Percentiles rank a stretch among this genome's conserved stretches.
phyloP scores from a whole-genome alignment of 2,888 invertebrate species.

The Polymixis lichenea region DNA sequence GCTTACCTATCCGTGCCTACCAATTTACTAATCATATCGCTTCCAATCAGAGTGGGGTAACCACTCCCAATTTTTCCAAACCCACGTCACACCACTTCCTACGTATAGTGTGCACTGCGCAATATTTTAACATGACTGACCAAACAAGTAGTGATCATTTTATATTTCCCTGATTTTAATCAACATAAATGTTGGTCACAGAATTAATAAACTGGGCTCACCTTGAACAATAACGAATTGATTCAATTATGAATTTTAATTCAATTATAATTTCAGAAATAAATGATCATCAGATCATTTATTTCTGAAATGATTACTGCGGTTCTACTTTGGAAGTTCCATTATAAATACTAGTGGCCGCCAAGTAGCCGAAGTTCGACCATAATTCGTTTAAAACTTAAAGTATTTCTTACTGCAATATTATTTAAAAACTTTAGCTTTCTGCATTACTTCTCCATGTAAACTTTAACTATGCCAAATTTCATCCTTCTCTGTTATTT shows the following conservation, averaged over 20 bases:
- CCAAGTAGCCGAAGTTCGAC: no score
- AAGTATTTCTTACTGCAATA: no score
- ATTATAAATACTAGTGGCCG: not conserved
- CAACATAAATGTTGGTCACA: slow-evolving; percentile 41
- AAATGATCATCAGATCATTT: no score
- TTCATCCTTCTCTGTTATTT: no score
- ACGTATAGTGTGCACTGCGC: slow-evolving; percentile 17
- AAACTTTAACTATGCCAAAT: no score
- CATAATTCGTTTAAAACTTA: no score
- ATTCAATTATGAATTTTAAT: no score
- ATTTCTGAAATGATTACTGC: not conserved
- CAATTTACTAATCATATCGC: slow-evolving; percentile 62
- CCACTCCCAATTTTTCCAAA: slow-evolving; percentile 17
- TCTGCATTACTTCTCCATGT: no score
- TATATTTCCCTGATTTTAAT: slow-evolving; percentile 45
- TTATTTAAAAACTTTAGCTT: no score
- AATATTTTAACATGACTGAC: slow-evolving; percentile 21
- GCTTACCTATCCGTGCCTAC: slow-evolving; percentile 38
- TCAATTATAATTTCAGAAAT: no score
- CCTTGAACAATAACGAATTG: slow-evolving; percentile 25
- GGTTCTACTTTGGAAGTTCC: not conserved
- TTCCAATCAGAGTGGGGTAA: slow-evolving; percentile 59
- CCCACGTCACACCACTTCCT: slow-evolving; percentile 29
- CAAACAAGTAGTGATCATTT: slow-evolving; percentile 38
- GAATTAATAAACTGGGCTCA: slow-evolving; percentile 28